phyloP scores from a whole-genome alignment of 2,797 vertebrate genomes.

The Ispidina lecontei region DNA sequence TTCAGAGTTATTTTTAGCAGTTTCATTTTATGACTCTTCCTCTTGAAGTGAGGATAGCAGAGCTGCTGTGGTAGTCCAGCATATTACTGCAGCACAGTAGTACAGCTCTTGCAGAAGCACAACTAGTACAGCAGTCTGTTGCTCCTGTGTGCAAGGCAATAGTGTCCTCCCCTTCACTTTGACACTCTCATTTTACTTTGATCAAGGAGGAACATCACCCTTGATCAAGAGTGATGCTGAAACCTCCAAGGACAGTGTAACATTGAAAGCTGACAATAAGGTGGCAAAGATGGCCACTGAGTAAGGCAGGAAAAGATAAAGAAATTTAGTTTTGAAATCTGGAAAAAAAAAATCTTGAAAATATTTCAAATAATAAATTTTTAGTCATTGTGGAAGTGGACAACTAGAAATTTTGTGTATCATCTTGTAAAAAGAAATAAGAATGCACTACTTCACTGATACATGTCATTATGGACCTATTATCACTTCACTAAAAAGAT shows the following conservation, averaged over 20 bases:
- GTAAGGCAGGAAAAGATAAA: neutral
- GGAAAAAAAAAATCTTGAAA: neutral
- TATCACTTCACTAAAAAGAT: neutral
- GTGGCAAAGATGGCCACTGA: neutral
- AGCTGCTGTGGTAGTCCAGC: slow-evolving; percentile 31
- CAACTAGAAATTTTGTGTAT: neutral
- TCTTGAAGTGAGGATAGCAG: slow-evolving; percentile 38
- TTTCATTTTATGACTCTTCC: slow-evolving; percentile 48
- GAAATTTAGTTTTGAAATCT: neutral
- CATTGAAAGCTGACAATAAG: neutral
- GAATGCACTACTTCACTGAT: neutral
- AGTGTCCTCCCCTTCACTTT: neutral
- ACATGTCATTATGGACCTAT: neutral
- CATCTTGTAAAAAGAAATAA: neutral
- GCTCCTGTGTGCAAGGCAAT: neutral
- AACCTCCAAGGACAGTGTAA: neutral
- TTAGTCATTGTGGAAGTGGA: neutral
- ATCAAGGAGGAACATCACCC: neutral
- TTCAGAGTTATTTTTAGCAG: slow-evolving; percentile 52
- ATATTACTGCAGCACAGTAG: neutral
- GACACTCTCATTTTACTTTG: neutral
- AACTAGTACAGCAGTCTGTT: neutral
- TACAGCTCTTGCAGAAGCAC: neutral
- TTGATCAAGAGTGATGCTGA: neutral
- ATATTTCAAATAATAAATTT: neutral